A percentile compares a stretch with the other conserved stretches of the same genome.
These are phyloP conservation scores for Muraenolepis orangiensis DNA, from an alignment of 2,797 vertebrate genomes.

Conservation along the genomic window DNA sequence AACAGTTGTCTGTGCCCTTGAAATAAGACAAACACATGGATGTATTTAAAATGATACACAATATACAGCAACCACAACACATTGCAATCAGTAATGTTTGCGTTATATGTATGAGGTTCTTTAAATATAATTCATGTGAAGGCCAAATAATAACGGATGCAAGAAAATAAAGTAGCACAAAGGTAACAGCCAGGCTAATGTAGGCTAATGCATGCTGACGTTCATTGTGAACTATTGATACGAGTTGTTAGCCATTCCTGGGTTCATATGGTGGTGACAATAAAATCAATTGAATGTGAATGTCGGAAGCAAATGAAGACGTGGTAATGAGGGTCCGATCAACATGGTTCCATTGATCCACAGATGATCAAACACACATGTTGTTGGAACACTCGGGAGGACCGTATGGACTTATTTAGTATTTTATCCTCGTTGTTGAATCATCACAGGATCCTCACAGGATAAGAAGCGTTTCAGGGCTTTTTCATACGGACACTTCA, in stretches of 20 bases:
- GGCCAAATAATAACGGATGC: slow-evolving; percentile 50
- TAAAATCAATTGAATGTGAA: slow-evolving; percentile 46
- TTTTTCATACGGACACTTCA: slow-evolving; percentile 16
- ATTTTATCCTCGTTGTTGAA: slow-evolving; percentile 12
- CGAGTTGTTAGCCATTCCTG: slow-evolving; percentile 47
- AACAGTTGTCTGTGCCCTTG: neutral
- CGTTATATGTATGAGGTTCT: slow-evolving; percentile 13
- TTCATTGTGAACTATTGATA: slow-evolving; percentile 66
- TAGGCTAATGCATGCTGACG: slow-evolving; percentile 67
- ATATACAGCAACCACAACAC: slow-evolving; percentile 1
- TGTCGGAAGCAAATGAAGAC: slow-evolving; percentile 38
- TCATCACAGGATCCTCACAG: slow-evolving; percentile 19
- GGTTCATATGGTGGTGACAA: slow-evolving; percentile 48
- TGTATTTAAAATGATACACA: slow-evolving; percentile 35
- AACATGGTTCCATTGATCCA: neutral
- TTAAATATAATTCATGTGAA: slow-evolving; percentile 54
- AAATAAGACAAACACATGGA: slow-evolving; percentile 36
- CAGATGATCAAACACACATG: slow-evolving; percentile 17
- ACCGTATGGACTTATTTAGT: slow-evolving; percentile 5
- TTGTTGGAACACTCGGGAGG: slow-evolving; percentile 29
- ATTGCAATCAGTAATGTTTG: slow-evolving; percentile 42
- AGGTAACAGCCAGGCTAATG: slow-evolving; percentile 63
- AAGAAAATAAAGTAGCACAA: slow-evolving; percentile 34
- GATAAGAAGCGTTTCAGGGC: neutral
- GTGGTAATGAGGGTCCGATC: slow-evolving; percentile 18